Percentiles rank a stretch among this genome's conserved stretches.
Evolutionary conservation across 2,113 vertebrate species (phyloP).

Genomic region (Odontophorus gujanensis): DNA sequence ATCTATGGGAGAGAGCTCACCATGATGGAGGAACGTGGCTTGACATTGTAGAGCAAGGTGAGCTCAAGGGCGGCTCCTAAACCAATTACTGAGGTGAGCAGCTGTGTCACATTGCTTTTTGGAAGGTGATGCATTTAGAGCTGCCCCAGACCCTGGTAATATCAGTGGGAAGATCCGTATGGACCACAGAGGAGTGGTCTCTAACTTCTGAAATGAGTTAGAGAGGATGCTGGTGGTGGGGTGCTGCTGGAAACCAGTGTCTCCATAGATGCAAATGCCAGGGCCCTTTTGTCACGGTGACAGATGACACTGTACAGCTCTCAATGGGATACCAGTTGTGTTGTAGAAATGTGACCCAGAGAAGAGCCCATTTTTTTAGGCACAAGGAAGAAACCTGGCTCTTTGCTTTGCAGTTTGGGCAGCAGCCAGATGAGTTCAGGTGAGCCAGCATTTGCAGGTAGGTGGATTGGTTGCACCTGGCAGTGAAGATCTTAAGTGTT

Average conservation of each 20-base stretch:
- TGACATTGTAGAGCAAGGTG: neutral
- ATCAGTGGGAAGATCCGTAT: neutral
- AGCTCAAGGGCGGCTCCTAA: conserved; percentile 23
- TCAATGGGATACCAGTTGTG: neutral
- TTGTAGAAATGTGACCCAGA: neutral
- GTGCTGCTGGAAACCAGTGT: neutral
- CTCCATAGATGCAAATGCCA: neutral
- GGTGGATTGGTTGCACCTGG: neutral
- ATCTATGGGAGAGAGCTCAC: neutral
- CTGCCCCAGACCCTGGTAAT: neutral
- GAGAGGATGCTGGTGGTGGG: neutral
- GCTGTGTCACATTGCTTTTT: neutral
- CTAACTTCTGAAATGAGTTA: neutral
- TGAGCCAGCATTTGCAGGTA: neutral
- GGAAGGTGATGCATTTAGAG: neutral
- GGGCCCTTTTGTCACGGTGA: neutral
- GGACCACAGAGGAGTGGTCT: rapidly evolving
- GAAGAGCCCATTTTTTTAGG: neutral
- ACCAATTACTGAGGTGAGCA: neutral
- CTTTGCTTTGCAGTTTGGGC: neutral
- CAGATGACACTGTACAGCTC: rapidly evolving
- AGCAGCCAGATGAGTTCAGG: neutral
- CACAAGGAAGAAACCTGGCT: neutral
- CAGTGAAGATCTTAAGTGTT: neutral
- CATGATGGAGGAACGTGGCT: neutral